Conservation (phyloP, 1,140 invertebrate genomes). For the Wiebesia pumilae region DNA sequence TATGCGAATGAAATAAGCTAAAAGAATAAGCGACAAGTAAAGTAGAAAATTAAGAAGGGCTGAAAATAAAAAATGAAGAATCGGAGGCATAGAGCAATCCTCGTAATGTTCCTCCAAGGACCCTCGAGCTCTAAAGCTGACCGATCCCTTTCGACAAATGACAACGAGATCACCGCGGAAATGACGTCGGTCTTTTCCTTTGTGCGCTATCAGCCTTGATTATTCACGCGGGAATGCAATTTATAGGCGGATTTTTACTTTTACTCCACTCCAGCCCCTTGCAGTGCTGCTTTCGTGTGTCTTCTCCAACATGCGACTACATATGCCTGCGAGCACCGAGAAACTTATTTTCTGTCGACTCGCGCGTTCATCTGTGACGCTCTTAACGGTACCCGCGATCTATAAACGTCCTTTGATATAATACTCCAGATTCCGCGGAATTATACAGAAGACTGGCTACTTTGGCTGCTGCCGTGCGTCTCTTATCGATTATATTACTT, state of each 20-base stretch:
- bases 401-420: constrained; percentile 27
- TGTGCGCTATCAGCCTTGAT: constrained; percentile 50
- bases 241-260: constrained; percentile 45
- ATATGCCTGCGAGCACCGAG: neutral
- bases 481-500: constrained; percentile 31
- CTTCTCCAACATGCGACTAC: too few relatives aligned
- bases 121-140: constrained; percentile 47
- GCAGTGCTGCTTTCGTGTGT: neutral
- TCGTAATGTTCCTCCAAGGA: constrained; percentile 60
- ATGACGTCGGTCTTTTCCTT: constrained; percentile 48
- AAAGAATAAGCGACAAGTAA: neutral
- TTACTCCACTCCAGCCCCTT: neutral
- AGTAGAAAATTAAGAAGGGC: constrained; percentile 17
- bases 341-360: constrained; percentile 31
- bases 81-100: constrained; percentile 25
- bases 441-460: neutral
- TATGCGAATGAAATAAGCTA: neutral
- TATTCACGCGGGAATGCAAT: constrained; percentile 49
- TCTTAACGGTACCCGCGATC: constrained; percentile 41
- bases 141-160: constrained; percentile 61
- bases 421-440: constrained; percentile 21
- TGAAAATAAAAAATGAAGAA: constrained; percentile 4
- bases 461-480: neutral
- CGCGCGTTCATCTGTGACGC: constrained; percentile 25
- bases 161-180: constrained; percentile 59